A percentile compares a stretch with the other conserved stretches of the same genome.
phyloP scores from a whole-genome alignment of 2,888 invertebrate species.

The Gari tellinella region DNA sequence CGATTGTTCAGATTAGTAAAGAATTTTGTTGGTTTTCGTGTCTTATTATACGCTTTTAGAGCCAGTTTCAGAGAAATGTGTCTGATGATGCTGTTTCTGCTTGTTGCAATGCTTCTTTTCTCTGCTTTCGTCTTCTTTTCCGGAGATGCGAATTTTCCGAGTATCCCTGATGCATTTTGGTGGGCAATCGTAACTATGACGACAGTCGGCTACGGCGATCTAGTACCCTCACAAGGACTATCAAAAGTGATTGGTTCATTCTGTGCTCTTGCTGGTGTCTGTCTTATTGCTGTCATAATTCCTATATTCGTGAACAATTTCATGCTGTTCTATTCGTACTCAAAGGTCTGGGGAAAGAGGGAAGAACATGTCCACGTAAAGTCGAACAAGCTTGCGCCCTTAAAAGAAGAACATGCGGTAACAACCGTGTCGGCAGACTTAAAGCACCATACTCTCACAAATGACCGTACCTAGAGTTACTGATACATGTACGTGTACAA shows the following conservation, averaged over 20 bases:
- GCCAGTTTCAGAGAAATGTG: too few species aligned
- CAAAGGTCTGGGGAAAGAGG: constrained; percentile 56
- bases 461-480: too few species aligned
- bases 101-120: too few species aligned
- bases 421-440: too few species aligned
- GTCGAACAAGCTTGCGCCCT: too few species aligned
- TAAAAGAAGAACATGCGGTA: too few species aligned
- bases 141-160: constrained; percentile 64
- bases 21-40: constrained; percentile 73
- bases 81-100: too few species aligned
- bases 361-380: background rate
- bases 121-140: constrained; percentile 70
- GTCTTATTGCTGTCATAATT: constrained; percentile 75
- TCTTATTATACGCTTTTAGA: constrained; percentile 19
- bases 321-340: constrained; percentile 68
- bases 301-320: constrained; percentile 81
- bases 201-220: constrained; percentile 79
- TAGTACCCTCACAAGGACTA: constrained; percentile 58
- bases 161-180: constrained; percentile 76
- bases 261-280: constrained; percentile 72
- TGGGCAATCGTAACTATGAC: constrained; percentile 80
- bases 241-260: constrained; percentile 53
- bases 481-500: too few species aligned
- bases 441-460: too few species aligned
- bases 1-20: constrained; percentile 72